Conservation (phyloP, 2,797 vertebrate species). For the Avahi laniger region DNA sequence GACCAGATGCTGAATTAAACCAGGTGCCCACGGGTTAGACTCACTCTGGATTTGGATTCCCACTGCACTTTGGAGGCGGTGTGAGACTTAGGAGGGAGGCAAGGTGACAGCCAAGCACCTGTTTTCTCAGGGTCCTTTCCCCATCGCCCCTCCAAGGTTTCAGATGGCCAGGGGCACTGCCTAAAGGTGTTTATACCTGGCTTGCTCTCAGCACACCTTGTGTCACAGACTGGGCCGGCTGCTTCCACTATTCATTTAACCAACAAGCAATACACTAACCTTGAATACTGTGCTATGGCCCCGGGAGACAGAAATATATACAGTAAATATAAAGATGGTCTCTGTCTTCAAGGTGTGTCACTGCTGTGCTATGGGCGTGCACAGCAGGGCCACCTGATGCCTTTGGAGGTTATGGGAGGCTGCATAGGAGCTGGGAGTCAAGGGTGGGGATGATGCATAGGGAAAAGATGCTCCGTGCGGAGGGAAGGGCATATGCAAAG, state of each 20-base stretch:
- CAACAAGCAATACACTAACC: not conserved
- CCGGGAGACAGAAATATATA: not conserved
- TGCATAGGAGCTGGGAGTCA: not conserved
- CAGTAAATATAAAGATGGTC: not conserved
- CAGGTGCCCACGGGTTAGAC: not conserved
- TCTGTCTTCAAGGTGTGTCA: not conserved
- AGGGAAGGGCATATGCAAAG: too few species aligned
- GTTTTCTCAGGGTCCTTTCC: not conserved
- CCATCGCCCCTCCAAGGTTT: not conserved
- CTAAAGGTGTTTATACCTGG: not conserved
- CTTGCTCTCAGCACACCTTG: fast-evolving
- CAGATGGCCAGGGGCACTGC: not conserved
- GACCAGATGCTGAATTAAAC: not conserved
- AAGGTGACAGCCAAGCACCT: not conserved
- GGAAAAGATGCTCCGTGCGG: not conserved
- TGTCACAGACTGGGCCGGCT: not conserved
- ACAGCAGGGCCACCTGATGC: not conserved
- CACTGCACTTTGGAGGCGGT: not conserved
- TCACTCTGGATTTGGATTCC: not conserved
- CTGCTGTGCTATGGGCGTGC: too few species aligned
- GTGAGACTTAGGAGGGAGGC: not conserved
- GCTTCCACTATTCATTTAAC: not conserved
- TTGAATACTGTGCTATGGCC: not conserved
- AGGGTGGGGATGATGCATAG: not conserved
- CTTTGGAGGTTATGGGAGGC: not conserved